Conservation (phyloP, 1,140 invertebrate genomes). For the Agrilus planipennis region DNA sequence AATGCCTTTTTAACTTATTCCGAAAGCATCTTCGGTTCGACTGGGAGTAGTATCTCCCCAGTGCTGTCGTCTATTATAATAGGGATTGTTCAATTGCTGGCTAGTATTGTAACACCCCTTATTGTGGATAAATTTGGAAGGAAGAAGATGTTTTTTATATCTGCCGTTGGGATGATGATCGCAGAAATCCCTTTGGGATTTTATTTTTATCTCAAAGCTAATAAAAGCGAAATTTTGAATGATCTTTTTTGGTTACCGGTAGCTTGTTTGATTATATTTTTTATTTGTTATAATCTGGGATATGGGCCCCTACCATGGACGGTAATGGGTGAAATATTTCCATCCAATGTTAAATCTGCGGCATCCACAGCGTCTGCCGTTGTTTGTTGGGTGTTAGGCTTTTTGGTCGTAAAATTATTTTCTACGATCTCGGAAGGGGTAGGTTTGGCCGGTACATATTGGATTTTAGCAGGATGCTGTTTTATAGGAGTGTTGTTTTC, state of each 20-base stretch:
- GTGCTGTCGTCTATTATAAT: slow-evolving; percentile 58
- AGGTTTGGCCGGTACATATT: slow-evolving; percentile 60
- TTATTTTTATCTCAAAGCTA: slow-evolving; percentile 47
- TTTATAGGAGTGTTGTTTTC: slow-evolving; percentile 46
- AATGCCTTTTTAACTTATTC: slow-evolving; percentile 78
- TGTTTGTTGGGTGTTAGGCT: slow-evolving; percentile 67
- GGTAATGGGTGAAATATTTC: slow-evolving; percentile 73
- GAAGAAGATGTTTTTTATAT: slow-evolving; percentile 56
- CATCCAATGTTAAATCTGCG: slow-evolving; percentile 59
- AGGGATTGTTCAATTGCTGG: slow-evolving; percentile 62
- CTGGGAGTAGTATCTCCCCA: slow-evolving; percentile 52
- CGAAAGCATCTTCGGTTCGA: slow-evolving; percentile 55
- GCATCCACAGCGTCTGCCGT: slow-evolving; percentile 64
- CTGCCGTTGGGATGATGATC: slow-evolving; percentile 48
- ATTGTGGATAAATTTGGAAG: slow-evolving; percentile 66
- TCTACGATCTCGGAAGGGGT: slow-evolving; percentile 43
- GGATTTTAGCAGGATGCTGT: slow-evolving; percentile 63
- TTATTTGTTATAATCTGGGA: slow-evolving; percentile 55
- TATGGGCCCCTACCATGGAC: slow-evolving; percentile 79
- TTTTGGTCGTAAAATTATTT: slow-evolving; percentile 70
- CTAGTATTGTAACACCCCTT: slow-evolving; percentile 52
- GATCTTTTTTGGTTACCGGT: slow-evolving; percentile 51
- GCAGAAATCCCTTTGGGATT: slow-evolving; percentile 51
- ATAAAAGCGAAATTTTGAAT: slow-evolving; percentile 37
- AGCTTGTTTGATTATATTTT: slow-evolving; percentile 51